Base-by-base conservation (phyloP, 2,113 vertebrate species). In the Solenodon paradoxus region DNA sequence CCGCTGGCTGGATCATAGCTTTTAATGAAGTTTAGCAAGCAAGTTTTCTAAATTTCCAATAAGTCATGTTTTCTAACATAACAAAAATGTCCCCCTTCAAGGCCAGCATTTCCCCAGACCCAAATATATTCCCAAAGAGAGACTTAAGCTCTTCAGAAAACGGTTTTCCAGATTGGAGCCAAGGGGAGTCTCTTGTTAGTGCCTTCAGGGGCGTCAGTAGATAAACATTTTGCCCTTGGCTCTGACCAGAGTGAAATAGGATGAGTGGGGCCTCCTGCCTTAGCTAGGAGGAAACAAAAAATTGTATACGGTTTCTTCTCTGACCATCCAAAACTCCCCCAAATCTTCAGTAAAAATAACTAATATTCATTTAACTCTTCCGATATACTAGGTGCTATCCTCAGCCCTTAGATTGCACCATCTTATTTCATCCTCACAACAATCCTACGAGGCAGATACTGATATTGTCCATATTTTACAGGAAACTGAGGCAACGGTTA, bases 81-180 rank as follows among this genome's bases (percentile, higher is more conserved):
- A 94, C 71, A 28, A 45, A 64, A 92, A 72, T 35, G 22, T 7
- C 5, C 20, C 55, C 49, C 59, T 30, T 90, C 19, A 26, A 72
- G 55, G 11, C 72, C 63, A 82, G n/a, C 59, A 63, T 85, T 92
- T 91, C 77, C 71, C 66, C 12, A 82, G 51, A 53, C 16, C 81
- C 94, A 95, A 40, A 81, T 92, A 71, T 19, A 90, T 94, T 81
- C 77, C 78, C 49, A 47, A 79, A 91, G 57, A 94, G 59, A 49
- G 83, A 88, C 91, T 91, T 42, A 94, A 92, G 28, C 51, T 57
- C 59, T 81, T 88, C 61, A 69, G 72, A 95, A 95, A 74, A 51
- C 9, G 55, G 47, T 69, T 90, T 81, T 68, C 55, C 83, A 72
- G 24, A 64, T n/a, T 63, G 38, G 72, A 35, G 22, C 47, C 71